These are phyloP conservation scores for Podargus strigoides DNA, from an alignment of 2,797 vertebrate species.

Conservation along the genomic window DNA sequence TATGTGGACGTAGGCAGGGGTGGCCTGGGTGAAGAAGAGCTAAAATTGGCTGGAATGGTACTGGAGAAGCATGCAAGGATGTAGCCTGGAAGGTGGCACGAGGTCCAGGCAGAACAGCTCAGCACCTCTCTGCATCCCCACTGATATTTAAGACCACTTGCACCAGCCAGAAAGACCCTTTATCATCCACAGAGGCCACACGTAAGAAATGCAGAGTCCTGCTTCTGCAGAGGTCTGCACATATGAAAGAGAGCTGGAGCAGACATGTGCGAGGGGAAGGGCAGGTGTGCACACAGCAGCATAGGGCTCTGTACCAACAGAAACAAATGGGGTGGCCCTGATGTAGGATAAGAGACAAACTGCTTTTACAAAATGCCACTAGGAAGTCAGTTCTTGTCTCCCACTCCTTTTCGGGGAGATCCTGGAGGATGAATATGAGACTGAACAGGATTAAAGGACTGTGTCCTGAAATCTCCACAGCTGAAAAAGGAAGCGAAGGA, in stretches of 20 bases:
- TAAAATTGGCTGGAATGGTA: not conserved
- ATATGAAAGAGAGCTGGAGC: not conserved
- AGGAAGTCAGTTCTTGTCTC: not conserved
- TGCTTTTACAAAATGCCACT: not conserved
- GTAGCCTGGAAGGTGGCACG: not conserved
- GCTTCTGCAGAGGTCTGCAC: not conserved
- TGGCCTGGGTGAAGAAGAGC: not conserved
- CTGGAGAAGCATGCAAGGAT: not conserved
- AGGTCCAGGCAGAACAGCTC: fast-evolving
- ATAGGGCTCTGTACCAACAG: not conserved
- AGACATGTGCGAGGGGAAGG: fast-evolving
- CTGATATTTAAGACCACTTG: not conserved
- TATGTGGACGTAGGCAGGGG: not conserved
- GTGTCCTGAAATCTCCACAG: not conserved
- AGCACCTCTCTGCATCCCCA: not conserved
- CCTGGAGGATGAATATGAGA: not conserved
- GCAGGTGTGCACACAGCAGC: not conserved
- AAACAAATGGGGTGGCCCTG: not conserved
- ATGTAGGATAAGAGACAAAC: not conserved
- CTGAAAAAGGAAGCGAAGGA: not conserved
- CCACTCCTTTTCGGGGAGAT: fast-evolving
- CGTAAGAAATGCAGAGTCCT: not conserved
- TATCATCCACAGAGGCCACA: not conserved
- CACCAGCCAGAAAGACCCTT: not conserved
- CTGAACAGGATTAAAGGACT: not conserved